Conservation (phyloP, 2,113 vertebrate genomes). For the Micronycteris hirsuta region DNA sequence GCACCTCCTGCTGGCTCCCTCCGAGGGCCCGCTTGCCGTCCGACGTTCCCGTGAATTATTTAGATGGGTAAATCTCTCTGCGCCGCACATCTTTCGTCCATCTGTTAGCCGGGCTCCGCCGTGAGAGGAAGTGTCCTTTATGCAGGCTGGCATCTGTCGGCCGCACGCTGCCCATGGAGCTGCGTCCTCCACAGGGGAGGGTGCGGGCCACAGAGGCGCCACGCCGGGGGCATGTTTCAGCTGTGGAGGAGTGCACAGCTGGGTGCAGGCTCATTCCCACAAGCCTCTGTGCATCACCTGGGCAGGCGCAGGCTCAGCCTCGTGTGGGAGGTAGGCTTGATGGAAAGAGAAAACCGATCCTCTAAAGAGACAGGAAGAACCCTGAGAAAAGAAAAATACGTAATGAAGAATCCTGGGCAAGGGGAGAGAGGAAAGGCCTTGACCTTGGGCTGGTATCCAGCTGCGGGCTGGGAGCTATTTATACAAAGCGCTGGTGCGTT, state of each 20-base stretch:
- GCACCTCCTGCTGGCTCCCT: constrained; percentile 84
- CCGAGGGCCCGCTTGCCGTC: constrained; percentile 81
- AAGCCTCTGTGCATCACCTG: constrained; percentile 77
- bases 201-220: constrained; percentile 80
- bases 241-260: constrained; percentile 82
- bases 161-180: constrained; percentile 80
- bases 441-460: neutral
- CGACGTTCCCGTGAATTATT: constrained; percentile 86
- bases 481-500: neutral
- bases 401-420: neutral
- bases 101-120: constrained; percentile 85
- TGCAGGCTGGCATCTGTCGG: constrained; percentile 85
- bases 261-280: constrained; percentile 82
- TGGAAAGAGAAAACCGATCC: neutral
- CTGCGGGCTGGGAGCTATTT: neutral
- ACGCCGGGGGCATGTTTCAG: constrained; percentile 83
- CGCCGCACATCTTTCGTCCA: constrained; percentile 88
- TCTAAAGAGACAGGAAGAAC: constrained; percentile 49
- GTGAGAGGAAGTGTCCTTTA: constrained; percentile 85
- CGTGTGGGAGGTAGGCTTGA: neutral
- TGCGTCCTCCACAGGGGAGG: constrained; percentile 82
- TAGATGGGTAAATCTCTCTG: constrained; percentile 87
- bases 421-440: neutral
- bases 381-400: neutral
- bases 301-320: constrained; percentile 58